Conservation (phyloP, 2,113 vertebrate species). For the Antechinus flavipes region DNA sequence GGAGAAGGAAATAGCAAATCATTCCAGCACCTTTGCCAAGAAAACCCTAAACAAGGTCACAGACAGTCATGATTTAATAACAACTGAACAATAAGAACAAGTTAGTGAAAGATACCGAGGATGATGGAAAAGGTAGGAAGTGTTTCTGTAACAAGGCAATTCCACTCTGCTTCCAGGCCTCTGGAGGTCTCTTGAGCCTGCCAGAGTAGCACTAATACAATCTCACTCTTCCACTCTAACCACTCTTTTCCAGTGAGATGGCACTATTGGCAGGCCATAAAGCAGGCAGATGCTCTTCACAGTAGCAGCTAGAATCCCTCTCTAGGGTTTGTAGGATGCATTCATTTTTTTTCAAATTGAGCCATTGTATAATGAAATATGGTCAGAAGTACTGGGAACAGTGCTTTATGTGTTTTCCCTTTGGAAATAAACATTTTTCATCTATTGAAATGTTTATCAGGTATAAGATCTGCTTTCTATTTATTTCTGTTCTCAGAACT, state of each 20-base stretch:
- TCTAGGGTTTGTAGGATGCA: not conserved
- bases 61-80: too few species aligned
- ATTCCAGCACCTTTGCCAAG: too few species aligned
- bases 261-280: not conserved
- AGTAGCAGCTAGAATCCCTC: not conserved
- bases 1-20: too few species aligned
- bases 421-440: not conserved
- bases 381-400: not conserved
- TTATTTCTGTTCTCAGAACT: not conserved
- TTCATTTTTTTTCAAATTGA: not conserved
- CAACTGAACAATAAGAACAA: not conserved
- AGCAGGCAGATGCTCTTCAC: not conserved
- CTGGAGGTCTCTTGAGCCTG: not conserved
- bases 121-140: not conserved
- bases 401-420: not conserved
- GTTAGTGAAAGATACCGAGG: not conserved
- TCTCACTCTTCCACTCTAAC: not conserved
- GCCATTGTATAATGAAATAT: not conserved
- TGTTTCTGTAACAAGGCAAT: not conserved
- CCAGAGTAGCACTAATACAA: not conserved
- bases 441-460: not conserved
- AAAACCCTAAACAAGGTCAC: too few species aligned
- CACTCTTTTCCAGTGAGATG: not conserved
- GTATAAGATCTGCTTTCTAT: rapidly evolving
- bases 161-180: not conserved